Base-by-base conservation (phyloP, 1,140 invertebrate species). In the Drosophila saltans region DNA sequence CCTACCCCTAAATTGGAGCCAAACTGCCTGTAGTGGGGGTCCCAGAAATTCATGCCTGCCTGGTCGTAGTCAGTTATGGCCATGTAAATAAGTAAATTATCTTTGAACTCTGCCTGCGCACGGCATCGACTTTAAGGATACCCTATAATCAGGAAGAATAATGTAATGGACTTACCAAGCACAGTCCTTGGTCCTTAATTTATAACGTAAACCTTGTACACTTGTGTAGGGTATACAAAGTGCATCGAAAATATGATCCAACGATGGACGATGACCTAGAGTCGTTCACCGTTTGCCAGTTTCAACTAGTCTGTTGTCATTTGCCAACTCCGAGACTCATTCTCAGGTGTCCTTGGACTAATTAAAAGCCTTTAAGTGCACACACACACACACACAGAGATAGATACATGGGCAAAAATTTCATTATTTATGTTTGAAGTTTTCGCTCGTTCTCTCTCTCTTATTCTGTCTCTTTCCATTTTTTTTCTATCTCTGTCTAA, bases 21-120 rank as follows among this genome's bases (percentile, higher is more conserved):
- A 33, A 39, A 39, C 26, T 30, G 41, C 11, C 63, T 52, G 52
- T 7, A n/a, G 11, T 70, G 70, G 69, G 70, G 64, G 73, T 48
- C 6, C n/a, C 16, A 48, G 16, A n/a, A 24, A 2, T 48, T 48
- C 16, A 24, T 24, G 45, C 28, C 28, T 30, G 28, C 28, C 45
- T 66, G 70, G 70, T 67, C 69, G 65, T 62, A 78, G 71, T 72
- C 80, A 83, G 88, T 88, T 86, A 10, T 80, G 80, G 65, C 63
- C 77, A 80, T 83, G 69, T 82, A 80, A 86, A 86, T 86, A 86
- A 83, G 69, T 83, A 82, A 82, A 74, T 86, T 81, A 79, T 77
- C 84, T 80, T 75, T 73, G 52, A 85, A 85, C 6, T 36, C 1
- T 16, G 16, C 16, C 74, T 81, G 69, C 59, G 2, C 6, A 24